Percentiles rank a stretch among this genome's conserved stretches.
These are phyloP conservation scores for Pleuronectes platessa DNA, from an alignment of 2,113 vertebrate genomes.

Conservation along the genomic window DNA sequence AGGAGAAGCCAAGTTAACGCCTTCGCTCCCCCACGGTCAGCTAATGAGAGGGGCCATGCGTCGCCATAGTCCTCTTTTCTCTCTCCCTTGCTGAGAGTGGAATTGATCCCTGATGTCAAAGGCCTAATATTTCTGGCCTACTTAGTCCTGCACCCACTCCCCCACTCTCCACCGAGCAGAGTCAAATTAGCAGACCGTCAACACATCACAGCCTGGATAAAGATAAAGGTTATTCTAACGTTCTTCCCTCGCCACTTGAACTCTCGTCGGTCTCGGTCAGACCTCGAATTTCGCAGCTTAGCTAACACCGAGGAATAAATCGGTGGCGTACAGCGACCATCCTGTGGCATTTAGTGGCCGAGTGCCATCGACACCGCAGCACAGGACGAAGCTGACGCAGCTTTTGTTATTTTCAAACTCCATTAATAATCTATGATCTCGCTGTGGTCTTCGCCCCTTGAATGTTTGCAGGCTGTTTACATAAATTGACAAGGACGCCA, in stretches of 20 bases:
- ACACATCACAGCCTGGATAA: slow-evolving; percentile 30
- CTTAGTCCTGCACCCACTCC: slow-evolving; percentile 32
- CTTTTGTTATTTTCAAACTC: slow-evolving; percentile 73
- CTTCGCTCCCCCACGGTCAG: slow-evolving; percentile 63
- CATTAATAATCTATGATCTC: slow-evolving; percentile 77
- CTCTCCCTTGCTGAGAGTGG: slow-evolving; percentile 39
- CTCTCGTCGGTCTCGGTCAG: slow-evolving; percentile 13
- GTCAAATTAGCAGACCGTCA: slow-evolving; percentile 67
- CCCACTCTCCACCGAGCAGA: slow-evolving; percentile 22
- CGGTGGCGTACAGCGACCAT: slow-evolving; percentile 24
- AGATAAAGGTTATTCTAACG: slow-evolving; percentile 39
- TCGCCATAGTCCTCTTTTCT: slow-evolving; percentile 40
- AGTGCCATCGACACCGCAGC: slow-evolving; percentile 56
- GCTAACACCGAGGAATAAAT: neutral
- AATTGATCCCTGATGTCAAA: slow-evolving; percentile 81
- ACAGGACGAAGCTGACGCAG: slow-evolving; percentile 65
- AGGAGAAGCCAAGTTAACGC: slow-evolving; percentile 68
- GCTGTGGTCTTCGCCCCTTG: slow-evolving; percentile 58
- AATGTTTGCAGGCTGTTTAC: slow-evolving; percentile 77
- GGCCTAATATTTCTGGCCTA: slow-evolving; percentile 66
- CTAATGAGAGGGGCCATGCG: slow-evolving; percentile 77
- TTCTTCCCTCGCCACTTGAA: slow-evolving; percentile 4
- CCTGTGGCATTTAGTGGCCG: slow-evolving; percentile 38
- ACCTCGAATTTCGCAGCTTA: slow-evolving; percentile 6
- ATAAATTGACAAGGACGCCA: slow-evolving; percentile 71